These are phyloP conservation scores for Trogon surrucura DNA, from an alignment of 2,113 vertebrate species.

Conservation along the genomic window DNA sequence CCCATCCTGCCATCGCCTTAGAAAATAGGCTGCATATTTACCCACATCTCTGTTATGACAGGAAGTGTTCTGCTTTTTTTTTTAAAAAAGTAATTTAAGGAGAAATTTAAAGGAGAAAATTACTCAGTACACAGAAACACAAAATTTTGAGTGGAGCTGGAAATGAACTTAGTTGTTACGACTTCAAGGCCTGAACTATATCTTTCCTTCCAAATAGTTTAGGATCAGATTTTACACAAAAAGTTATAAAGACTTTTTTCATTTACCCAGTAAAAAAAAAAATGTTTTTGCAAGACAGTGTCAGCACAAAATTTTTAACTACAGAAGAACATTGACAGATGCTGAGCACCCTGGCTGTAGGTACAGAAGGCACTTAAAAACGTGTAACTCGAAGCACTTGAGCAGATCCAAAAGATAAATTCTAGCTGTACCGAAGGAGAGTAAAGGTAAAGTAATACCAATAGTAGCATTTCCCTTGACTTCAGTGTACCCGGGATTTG, in stretches of 20 bases:
- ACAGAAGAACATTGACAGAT: neutral
- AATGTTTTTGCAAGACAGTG: neutral
- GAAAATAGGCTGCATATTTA: neutral
- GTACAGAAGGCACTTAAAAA: neutral
- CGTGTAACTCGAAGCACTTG: neutral
- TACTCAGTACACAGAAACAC: neutral
- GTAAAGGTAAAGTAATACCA: neutral
- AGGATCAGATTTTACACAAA: neutral
- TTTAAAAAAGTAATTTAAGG: neutral
- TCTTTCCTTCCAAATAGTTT: neutral
- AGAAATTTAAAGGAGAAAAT: constrained; percentile 6
- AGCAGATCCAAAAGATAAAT: neutral
- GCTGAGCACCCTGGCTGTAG: neutral
- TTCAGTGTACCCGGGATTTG: neutral
- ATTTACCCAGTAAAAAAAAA: neutral
- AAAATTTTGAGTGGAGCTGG: neutral
- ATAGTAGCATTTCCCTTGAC: neutral
- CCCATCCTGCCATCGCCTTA: neutral
- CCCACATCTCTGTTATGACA: neutral
- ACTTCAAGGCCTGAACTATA: neutral
- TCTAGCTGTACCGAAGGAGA: neutral
- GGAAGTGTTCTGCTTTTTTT: neutral
- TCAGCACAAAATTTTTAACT: neutral
- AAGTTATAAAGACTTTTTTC: neutral
- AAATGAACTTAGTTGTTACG: neutral